phyloP scores from a whole-genome alignment of 2,113 vertebrate genomes.

The Mastomys natalensis region DNA sequence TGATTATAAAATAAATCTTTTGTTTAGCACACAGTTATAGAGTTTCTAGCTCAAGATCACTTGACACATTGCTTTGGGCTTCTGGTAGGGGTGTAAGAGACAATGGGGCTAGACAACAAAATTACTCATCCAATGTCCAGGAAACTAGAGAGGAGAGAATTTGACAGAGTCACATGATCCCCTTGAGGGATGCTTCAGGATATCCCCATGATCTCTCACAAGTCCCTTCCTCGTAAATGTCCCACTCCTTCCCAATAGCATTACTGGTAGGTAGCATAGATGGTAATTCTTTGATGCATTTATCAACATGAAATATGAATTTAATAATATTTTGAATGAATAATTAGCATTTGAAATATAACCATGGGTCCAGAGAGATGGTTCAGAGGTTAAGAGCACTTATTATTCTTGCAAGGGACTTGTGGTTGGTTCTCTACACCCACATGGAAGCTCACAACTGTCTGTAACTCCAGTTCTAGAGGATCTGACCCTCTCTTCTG shows the following conservation, averaged over 20 bases:
- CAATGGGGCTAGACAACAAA: background rate
- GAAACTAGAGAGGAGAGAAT: background rate
- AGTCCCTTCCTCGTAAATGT: background rate
- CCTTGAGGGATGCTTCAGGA: background rate
- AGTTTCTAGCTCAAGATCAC: background rate
- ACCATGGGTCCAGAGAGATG: background rate
- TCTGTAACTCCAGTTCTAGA: background rate
- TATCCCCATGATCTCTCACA: background rate
- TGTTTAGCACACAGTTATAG: background rate
- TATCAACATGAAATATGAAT: constrained; percentile 10
- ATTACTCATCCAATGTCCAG: background rate
- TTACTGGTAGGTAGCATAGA: background rate
- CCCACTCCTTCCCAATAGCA: background rate
- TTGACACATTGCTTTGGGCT: background rate
- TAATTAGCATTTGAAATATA: background rate
- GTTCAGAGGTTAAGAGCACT: background rate
- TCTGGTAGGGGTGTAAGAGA: background rate
- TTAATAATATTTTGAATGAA: constrained; percentile 25
- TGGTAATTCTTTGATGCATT: constrained; percentile 19
- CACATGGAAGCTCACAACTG: background rate
- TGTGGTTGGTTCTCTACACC: background rate
- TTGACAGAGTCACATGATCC: background rate
- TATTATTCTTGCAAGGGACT: background rate
- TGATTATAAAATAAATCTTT: background rate
- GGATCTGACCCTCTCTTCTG: background rate